Evolutionary conservation across 2,113 vertebrate species (phyloP).

Genomic region (Psammodynastes pulverulentus): DNA sequence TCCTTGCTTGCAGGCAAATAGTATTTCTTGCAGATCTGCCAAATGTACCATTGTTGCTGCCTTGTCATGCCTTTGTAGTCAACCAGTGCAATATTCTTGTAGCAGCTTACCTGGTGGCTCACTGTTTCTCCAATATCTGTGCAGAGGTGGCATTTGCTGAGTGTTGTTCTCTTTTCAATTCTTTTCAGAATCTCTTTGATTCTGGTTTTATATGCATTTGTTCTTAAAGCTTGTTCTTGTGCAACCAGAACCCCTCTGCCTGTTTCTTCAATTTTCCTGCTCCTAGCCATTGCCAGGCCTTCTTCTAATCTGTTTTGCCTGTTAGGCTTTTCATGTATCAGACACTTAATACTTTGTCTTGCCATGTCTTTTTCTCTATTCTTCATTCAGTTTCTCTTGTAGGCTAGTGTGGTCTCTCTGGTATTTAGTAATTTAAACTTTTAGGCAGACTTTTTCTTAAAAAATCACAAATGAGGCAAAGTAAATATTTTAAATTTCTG

Average conservation of each 20-base stretch:
- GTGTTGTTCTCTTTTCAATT: neutral
- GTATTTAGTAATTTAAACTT: neutral
- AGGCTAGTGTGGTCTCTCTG: neutral
- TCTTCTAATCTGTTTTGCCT: neutral
- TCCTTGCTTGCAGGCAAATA: too few species aligned
- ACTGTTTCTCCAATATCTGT: neutral
- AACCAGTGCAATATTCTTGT: neutral
- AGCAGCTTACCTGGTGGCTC: neutral
- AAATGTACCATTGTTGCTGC: too few species aligned
- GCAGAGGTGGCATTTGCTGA: neutral
- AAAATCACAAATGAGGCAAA: neutral
- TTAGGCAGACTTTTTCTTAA: neutral
- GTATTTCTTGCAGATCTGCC: too few species aligned
- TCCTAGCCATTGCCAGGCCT: neutral
- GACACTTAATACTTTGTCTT: neutral
- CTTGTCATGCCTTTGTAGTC: too few species aligned
- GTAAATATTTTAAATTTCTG: neutral
- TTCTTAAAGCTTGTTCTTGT: neutral
- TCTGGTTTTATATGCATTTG: neutral
- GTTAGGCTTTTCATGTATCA: neutral
- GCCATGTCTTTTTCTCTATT: neutral
- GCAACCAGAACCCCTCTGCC: neutral
- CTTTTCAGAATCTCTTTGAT: neutral
- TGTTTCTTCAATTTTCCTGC: neutral
- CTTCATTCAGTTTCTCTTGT: neutral